Conservation (phyloP, 2,797 vertebrate genomes). For the Urocyon cinereoargenteus region DNA sequence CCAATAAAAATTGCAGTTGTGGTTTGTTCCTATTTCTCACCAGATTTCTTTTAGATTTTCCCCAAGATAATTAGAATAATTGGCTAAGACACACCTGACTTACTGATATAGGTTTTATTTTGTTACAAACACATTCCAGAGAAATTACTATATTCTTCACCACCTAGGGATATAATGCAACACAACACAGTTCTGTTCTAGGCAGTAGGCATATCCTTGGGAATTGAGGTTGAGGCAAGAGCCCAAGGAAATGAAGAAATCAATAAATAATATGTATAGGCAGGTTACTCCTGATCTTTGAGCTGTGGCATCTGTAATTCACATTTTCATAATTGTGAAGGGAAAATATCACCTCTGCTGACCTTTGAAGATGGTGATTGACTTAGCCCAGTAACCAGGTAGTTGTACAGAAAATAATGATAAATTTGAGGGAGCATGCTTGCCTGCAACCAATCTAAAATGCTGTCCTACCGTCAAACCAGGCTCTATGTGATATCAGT, state of each 20-base stretch:
- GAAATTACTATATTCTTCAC: neutral
- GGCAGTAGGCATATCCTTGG: neutral
- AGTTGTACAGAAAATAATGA: neutral
- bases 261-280: neutral
- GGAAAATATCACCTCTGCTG: conserved; percentile 37
- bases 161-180: neutral
- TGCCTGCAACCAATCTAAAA: neutral
- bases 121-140: neutral
- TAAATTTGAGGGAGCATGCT: neutral
- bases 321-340: neutral
- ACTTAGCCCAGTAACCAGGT: neutral
- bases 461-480: neutral
- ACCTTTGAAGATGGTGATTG: conserved; percentile 7
- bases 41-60: neutral
- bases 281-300: neutral
- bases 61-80: neutral
- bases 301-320: conserved; percentile 33
- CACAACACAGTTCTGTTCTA: neutral
- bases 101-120: neutral
- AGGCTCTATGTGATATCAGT: neutral
- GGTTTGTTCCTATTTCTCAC: neutral
- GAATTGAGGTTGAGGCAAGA: neutral
- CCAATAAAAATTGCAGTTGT: neutral
- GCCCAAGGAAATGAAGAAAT: neutral
- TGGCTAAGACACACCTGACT: neutral